phyloP scores from a whole-genome alignment of 2,113 vertebrate species.

The Platanista minor region DNA sequence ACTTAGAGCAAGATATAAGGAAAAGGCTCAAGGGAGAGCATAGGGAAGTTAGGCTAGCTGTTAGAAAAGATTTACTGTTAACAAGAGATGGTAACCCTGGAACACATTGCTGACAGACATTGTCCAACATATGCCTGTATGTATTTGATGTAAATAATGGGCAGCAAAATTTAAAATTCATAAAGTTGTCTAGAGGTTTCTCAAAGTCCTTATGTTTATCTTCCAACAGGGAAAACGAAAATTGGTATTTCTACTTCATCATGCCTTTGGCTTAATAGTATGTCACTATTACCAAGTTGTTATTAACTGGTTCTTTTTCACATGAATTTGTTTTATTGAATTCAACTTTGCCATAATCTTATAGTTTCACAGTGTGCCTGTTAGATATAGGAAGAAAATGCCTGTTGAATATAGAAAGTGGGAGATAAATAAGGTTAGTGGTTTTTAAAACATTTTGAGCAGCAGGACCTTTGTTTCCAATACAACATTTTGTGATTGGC shows the following conservation, averaged over 20 bases:
- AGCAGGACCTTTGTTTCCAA: background rate
- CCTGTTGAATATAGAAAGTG: background rate
- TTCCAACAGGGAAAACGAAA: background rate
- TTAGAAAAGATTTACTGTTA: background rate
- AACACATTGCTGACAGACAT: background rate
- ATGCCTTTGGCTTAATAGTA: background rate
- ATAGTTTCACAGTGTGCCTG: background rate
- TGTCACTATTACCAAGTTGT: background rate
- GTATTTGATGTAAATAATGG: background rate
- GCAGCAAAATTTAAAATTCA: background rate
- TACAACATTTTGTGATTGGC: background rate
- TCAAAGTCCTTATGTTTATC: background rate
- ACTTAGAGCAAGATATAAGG: background rate
- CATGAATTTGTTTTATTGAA: background rate
- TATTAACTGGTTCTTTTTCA: background rate
- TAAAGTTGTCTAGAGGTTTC: background rate
- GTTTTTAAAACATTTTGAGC: background rate
- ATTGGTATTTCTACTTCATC: background rate
- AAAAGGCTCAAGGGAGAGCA: background rate
- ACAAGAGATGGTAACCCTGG: background rate
- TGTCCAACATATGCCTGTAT: background rate
- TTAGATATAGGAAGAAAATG: background rate
- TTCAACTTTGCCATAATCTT: background rate
- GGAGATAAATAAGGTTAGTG: background rate
- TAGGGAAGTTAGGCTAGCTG: background rate